Evolutionary conservation across 2,113 vertebrate genomes (phyloP).

Genomic region (Xiphophorus maculatus): DNA sequence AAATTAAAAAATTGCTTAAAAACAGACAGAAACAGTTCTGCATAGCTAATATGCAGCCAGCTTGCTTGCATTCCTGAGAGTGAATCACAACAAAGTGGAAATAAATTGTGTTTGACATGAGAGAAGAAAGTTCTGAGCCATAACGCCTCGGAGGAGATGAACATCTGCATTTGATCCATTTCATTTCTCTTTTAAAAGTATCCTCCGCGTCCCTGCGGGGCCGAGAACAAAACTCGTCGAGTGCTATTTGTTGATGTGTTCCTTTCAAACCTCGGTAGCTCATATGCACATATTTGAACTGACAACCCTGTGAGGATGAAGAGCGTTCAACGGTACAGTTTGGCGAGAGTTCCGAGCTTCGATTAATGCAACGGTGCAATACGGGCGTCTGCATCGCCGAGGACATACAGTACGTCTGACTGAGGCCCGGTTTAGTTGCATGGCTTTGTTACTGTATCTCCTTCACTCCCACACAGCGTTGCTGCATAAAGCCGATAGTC

Average conservation of each 20-base stretch:
- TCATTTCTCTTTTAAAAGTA: conserved; percentile 42
- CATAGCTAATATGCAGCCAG: conserved; percentile 26
- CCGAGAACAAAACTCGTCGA: conserved; percentile 58
- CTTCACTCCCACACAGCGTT: conserved; percentile 62
- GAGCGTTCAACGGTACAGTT: conserved; percentile 4
- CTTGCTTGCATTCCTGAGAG: conserved; percentile 46
- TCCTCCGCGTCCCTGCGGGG: conserved; percentile 35
- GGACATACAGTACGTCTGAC: conserved; percentile 44
- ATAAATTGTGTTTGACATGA: conserved; percentile 61
- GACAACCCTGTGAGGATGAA: conserved; percentile 24
- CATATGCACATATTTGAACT: conserved; percentile 8
- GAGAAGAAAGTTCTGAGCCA: conserved; percentile 46
- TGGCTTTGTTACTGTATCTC: conserved; percentile 63
- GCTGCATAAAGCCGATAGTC: conserved; percentile 65
- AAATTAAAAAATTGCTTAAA: background rate
- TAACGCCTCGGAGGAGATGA: conserved; percentile 49
- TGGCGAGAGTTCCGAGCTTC: conserved; percentile 32
- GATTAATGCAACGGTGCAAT: conserved; percentile 6
- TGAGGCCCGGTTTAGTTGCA: conserved; percentile 39
- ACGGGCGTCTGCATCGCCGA: conserved; percentile 19
- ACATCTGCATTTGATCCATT: conserved; percentile 57
- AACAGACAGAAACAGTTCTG: conserved; percentile 1
- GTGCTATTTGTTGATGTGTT: conserved; percentile 60
- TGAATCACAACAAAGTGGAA: conserved; percentile 49
- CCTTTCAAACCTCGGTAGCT: conserved; percentile 27